Base-by-base conservation (phyloP, 2,888 invertebrate species). In the Drosophila macrospina region DNA sequence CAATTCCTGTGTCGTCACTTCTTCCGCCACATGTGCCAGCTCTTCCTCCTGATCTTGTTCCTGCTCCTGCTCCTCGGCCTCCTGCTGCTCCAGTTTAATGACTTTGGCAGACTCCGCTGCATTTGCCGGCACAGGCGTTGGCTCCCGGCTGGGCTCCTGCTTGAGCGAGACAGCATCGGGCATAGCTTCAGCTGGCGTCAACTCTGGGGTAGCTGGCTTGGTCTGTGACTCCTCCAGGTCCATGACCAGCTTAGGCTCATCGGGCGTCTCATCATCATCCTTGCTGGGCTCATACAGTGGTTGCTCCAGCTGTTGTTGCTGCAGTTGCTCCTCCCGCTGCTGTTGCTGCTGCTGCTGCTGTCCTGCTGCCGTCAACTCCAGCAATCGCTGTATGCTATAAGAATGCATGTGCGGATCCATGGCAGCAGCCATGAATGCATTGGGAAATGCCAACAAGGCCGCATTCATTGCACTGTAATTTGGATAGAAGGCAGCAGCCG, bases 211-310 rank as follows among this genome's bases (percentile, higher is more conserved):
- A 16, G 34, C 4, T 4, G 52, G 39, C 48, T 81, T 77, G 7
- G 30, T 10, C 95, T 81, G 72, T 0, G 64, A 20, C 11, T 77
- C 94, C 69, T 95, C 95, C 67, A 95, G 94, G 78, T 95, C 95
- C 95, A 95, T 95, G 0, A 95, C 94, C 45, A 95, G 92, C 82
- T 95, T 95, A 0, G 91, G 90, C 64, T 93, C 92, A 71, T 94
- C 93, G 59, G 93, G 93, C 15, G 72, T 74, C 51, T 86, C 87
- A 45, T 88, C 89, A 2, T 85, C 88, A 37, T 74, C 74, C 24
- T 74, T 80, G 61, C 20, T 36, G 45, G 54, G 24, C 55, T 41
- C 71, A 39, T 47, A 70, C 1, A 57, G 70, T 11, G 63, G 73
- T 20, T 73, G 61, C 5, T 75, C 69, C 15, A 67, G 48, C 5